A percentile compares a stretch with the other conserved stretches of the same genome.
Conservation (phyloP, 2,113 vertebrate genomes). For the Chloropsis hardwickii region DNA sequence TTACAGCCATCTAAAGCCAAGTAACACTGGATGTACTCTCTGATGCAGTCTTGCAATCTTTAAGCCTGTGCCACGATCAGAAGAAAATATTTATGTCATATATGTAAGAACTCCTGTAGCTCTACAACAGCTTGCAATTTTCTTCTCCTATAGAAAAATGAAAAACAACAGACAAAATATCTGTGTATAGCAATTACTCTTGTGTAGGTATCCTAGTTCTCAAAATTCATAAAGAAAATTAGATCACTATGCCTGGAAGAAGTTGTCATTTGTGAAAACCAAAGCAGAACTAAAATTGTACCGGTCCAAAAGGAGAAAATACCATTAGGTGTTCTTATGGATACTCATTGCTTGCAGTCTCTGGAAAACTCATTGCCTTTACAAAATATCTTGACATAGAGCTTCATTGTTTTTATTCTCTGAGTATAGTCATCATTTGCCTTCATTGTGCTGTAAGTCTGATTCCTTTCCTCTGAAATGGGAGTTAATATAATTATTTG, state of each 20-base stretch:
- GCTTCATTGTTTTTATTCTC: background rate
- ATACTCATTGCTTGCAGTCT: background rate
- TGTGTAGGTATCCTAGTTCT: background rate
- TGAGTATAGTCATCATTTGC: background rate
- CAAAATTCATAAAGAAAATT: background rate
- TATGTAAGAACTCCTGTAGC: background rate
- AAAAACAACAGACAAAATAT: background rate
- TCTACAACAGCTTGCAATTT: background rate
- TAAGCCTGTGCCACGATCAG: background rate
- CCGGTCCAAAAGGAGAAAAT: background rate
- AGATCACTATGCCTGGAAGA: background rate
- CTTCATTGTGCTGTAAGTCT: background rate
- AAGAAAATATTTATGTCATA: background rate
- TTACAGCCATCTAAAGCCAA: background rate
- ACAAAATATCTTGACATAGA: background rate
- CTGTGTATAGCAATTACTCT: background rate
- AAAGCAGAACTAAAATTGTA: background rate
- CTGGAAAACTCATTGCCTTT: background rate
- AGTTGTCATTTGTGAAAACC: background rate
- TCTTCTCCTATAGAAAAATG: background rate
- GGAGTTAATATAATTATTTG: background rate
- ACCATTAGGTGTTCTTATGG: background rate
- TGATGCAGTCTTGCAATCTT: background rate
- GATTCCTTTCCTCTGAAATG: background rate
- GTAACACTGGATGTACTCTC: background rate